Evolutionary conservation across 2,888 invertebrate species (phyloP).

Genomic region (Mythimna albipuncta): DNA sequence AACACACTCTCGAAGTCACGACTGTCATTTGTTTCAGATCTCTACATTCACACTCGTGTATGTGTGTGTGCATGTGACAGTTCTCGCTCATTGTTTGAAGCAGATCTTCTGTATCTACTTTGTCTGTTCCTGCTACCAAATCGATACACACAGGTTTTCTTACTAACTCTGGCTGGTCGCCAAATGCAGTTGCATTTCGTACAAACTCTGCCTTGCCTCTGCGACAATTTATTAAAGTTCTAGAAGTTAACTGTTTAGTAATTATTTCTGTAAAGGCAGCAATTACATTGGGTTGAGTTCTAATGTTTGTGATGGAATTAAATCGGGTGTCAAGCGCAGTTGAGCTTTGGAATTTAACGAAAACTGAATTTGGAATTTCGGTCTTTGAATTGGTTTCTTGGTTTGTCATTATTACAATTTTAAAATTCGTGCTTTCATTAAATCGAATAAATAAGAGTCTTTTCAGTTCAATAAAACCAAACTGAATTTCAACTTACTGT

Average conservation of each 20-base stretch:
- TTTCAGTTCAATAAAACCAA: too few species aligned
- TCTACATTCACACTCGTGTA: neutral
- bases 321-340: conserved; percentile 30
- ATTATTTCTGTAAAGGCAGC: conserved; percentile 52
- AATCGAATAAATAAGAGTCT: neutral
- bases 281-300: conserved; percentile 43
- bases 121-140: conserved; percentile 54
- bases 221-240: conserved; percentile 51
- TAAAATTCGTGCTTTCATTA: neutral
- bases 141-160: conserved; percentile 79
- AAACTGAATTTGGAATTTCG: neutral
- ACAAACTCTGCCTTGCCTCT: conserved; percentile 48
- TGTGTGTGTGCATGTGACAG: neutral
- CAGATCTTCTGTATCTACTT: neutral
- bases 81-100: neutral
- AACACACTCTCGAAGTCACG: neutral
- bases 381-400: neutral
- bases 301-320: conserved; percentile 33
- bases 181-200: conserved; percentile 75
- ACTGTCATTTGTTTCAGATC: neutral
- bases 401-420: neutral
- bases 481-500: too few species aligned
- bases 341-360: conserved; percentile 32
- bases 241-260: conserved; percentile 49
- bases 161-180: conserved; percentile 72